phyloP scores from a whole-genome alignment of 2,797 vertebrate species.

The Lateolabrax maculatus region DNA sequence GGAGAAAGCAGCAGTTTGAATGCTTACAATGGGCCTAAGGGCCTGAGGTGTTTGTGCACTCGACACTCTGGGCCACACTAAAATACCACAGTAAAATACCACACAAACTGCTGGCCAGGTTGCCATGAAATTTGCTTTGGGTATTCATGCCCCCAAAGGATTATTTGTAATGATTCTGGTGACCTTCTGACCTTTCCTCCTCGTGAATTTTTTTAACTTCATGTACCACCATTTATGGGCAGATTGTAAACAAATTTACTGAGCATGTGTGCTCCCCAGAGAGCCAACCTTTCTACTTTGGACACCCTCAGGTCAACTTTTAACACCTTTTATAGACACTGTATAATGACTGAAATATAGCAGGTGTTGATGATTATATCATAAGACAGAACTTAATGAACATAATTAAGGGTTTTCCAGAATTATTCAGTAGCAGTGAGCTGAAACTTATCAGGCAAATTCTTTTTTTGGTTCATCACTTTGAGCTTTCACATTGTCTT shows the following conservation, averaged over 20 bases:
- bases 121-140: neutral
- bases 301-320: neutral
- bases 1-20: neutral
- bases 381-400: neutral
- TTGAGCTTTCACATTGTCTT: too few relatives aligned
- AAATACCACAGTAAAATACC: neutral
- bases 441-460: too few relatives aligned
- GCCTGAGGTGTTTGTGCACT: neutral
- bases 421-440: neutral
- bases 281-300: neutral
- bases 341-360: neutral
- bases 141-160: neutral
- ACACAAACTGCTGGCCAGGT: neutral
- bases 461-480: too few relatives aligned
- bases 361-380: neutral
- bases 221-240: neutral
- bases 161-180: neutral
- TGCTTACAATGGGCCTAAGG: neutral
- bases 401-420: neutral
- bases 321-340: neutral
- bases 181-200: neutral
- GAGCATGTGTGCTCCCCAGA: neutral
- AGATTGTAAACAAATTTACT: neutral
- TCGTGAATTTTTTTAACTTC: neutral
- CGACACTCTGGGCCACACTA: neutral